Evolutionary conservation across 2,113 vertebrate genomes (phyloP).

Genomic region (Sylvia atricapilla): DNA sequence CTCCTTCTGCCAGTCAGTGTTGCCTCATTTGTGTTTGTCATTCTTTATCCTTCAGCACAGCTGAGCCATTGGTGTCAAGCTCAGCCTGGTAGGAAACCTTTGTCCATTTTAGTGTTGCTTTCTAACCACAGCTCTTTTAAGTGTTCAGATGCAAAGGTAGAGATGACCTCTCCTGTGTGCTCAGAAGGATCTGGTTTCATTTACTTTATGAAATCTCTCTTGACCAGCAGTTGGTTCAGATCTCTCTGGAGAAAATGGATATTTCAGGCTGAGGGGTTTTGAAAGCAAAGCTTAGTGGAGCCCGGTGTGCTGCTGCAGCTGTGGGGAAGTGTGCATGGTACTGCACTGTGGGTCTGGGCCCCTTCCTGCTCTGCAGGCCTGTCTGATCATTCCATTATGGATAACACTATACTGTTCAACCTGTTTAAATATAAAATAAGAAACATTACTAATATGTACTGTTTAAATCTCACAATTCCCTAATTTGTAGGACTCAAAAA

Average conservation of each 20-base stretch:
- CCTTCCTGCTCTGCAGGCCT: neutral
- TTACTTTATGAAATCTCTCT: neutral
- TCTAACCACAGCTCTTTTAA: neutral
- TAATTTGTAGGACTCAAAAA: neutral
- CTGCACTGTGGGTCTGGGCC: neutral
- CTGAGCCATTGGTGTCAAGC: rapidly evolving
- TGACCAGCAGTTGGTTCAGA: neutral
- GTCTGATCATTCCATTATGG: neutral
- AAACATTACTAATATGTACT: neutral
- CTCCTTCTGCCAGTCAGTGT: neutral
- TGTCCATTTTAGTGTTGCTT: neutral
- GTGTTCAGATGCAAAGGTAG: neutral
- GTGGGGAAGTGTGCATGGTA: rapidly evolving
- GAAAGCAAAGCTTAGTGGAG: neutral
- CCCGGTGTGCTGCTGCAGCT: neutral
- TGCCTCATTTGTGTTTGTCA: neutral
- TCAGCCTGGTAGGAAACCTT: neutral
- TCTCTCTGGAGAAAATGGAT: neutral
- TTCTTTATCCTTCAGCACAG: neutral
- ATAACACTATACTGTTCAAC: neutral
- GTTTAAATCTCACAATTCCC: neutral
- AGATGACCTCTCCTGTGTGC: neutral
- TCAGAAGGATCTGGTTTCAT: neutral
- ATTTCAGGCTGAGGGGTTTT: neutral
- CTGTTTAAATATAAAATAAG: neutral